Evolutionary conservation across 2,797 vertebrate genomes (phyloP), one percentile per base, ranked within the genome.

Genomic region (Naso thynnoides): DNA sequence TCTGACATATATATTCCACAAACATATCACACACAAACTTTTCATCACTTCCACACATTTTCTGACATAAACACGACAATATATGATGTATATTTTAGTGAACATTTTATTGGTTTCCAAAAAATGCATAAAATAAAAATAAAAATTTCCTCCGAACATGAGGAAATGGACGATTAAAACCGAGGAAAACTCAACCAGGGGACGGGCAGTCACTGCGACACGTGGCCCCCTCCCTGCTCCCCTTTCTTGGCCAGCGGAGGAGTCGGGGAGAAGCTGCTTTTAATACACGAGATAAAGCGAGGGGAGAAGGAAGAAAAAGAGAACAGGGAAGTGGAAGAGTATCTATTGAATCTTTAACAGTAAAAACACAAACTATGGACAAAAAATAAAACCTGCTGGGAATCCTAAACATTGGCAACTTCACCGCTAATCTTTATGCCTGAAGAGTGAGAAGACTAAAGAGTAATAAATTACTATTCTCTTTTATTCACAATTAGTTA

Each of bases 101-200:
- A 84, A 86, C 31, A 79, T 86, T 94, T 93, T 92, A 93, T 94
- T 95, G 85, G 91, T 90, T 91, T 85, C 78, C 73, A 91, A 90
- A 55, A 78, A 87, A 71, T 47, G 78, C 75, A 82, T 59, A 62
- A 85, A 90, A 86, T 88, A 88, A 85, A 89, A 90, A 87, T 85
- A 91, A 79, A 27, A 24, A 82, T 79, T 73, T 86, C 68, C 78
- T 79, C 86, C 33, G 69, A 82, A 57, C 75, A 80, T 72, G 63
- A 84, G 63, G 61, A 86, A 78, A 42, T 71, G 89, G 89, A 91
- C 79, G 68, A 88, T 81, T 84, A 76, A 73, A 84, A 86, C 61
- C 55, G 60, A 81, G 33, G 57, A 68, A 47, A 61, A 39, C 8
- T 57, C 24, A 3, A 72, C 21, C 36, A 64, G 54, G 72, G 55